phyloP scores from a whole-genome alignment of 2,797 vertebrate genomes.

The Mus spretus region DNA sequence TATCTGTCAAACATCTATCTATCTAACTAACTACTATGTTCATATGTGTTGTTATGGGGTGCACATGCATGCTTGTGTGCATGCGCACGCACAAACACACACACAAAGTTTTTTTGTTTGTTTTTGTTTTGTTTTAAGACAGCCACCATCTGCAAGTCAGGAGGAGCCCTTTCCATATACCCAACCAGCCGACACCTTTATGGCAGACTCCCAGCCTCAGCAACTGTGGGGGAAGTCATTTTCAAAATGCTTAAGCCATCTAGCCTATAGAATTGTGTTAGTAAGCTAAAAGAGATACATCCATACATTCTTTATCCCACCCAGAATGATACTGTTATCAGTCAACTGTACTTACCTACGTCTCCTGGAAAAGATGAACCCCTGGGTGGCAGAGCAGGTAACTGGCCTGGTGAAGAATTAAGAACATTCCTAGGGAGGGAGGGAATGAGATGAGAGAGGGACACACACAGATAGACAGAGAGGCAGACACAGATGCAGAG shows the following conservation, averaged over 20 bases:
- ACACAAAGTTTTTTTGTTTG: not conserved
- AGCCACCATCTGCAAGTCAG: not conserved
- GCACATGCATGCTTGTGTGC: too few species aligned
- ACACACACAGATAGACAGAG: not conserved
- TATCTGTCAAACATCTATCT: not conserved
- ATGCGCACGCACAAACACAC: not conserved
- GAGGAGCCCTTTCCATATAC: not conserved
- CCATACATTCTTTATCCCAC: conserved; percentile 4
- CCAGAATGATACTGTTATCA: not conserved
- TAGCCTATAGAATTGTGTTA: not conserved
- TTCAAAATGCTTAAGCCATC: not conserved
- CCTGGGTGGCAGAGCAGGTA: conserved; percentile 79
- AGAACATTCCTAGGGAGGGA: conserved; percentile 73
- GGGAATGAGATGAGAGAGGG: not conserved
- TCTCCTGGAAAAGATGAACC: not conserved
- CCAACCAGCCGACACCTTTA: not conserved
- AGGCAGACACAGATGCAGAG: not conserved
- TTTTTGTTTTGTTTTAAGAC: too few species aligned
- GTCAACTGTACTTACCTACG: conserved; percentile 71
- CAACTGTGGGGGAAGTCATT: conserved; percentile 14
- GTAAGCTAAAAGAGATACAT: not conserved
- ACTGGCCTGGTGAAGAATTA: not conserved
- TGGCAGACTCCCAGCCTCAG: not conserved
- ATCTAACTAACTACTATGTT: not conserved
- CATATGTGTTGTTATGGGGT: not conserved